Percentiles rank a stretch among this genome's conserved stretches.
These are phyloP conservation scores for Ophion ellenae DNA, from an alignment of 2,888 invertebrate genomes.

Conservation along the genomic window DNA sequence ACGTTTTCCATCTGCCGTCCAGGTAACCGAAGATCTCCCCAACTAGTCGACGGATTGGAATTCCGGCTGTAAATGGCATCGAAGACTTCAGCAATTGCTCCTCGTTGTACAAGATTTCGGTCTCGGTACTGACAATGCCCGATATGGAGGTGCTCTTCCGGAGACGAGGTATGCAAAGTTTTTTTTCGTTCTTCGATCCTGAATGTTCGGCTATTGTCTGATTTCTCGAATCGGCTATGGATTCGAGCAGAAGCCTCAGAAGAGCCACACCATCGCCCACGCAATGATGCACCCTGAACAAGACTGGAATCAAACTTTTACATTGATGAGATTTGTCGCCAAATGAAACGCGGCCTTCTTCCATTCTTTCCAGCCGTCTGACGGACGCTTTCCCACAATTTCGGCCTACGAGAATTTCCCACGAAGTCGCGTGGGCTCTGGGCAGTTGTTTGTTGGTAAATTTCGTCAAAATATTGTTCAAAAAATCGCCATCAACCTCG, in stretches of 20 bases:
- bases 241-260: slow-evolving; percentile 84
- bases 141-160: slow-evolving; percentile 43
- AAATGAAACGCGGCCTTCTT: slow-evolving; percentile 63
- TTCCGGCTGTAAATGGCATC: slow-evolving; percentile 71
- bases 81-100: slow-evolving; percentile 68
- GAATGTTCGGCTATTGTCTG: neutral
- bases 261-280: slow-evolving; percentile 86
- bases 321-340: neutral
- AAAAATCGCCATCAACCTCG: slow-evolving; percentile 76
- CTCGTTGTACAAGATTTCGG: slow-evolving; percentile 59
- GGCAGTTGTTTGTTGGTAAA: slow-evolving; percentile 84
- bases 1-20: slow-evolving; percentile 28
- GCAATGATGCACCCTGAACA: slow-evolving; percentile 86
- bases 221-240: slow-evolving; percentile 82
- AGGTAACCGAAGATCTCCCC: slow-evolving; percentile 38
- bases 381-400: slow-evolving; percentile 67
- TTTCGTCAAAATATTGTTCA: slow-evolving; percentile 82
- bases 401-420: slow-evolving; percentile 85
- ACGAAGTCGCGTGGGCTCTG: slow-evolving; percentile 83
- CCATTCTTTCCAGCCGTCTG: slow-evolving; percentile 67
- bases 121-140: slow-evolving; percentile 41
- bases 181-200: neutral
- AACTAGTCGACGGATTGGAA: slow-evolving; percentile 23
- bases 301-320: slow-evolving; percentile 81
- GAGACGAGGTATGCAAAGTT: slow-evolving; percentile 50